Base-by-base conservation (phyloP, 2,113 vertebrate species). In the Aptenodytes patagonicus region DNA sequence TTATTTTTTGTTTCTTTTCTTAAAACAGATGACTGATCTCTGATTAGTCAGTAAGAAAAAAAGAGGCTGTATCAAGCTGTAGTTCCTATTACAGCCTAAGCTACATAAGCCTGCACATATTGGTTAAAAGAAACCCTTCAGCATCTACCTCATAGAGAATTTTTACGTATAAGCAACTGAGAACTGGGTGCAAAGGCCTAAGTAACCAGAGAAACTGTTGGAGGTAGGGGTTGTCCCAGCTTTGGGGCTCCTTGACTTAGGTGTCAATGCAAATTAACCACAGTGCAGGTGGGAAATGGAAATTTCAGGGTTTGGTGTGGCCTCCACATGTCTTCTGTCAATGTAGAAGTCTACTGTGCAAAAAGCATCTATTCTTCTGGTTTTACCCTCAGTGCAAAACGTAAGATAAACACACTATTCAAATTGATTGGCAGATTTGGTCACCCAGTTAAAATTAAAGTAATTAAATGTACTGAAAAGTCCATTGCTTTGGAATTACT, bases 401-500 rank as follows among this genome's bases (percentile, higher is more conserved):
- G 1, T 68, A 78, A 54, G 42, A 81, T 75, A 91, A 93, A 68
- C 26, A 46, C 40, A 16, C 18, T 65, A 3, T 44, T 78, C 19
- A 75, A 73, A 68, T 2, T 91, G 60, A 87, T 60, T 91, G 87
- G 61, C 77, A 82, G 52, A 84, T 47, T 82, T 82, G 29, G 38
- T 89, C 9, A 12, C 17, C 32, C 11, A 17, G 26, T 91, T 93
- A 90, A 97, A 93, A 65, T 54, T 68, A 66, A 90, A 92, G 38
- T 79, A 82, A 91, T 91, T 84, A 95, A 91, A 82, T 28, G 14
- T 87, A 71, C 73, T 75, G 81, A 76, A 89, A 94, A 91, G 40
- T 14, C 81, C 24, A 40, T 84, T 96, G 52, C 61, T 94, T 84
- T 91, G 69, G 38, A 89, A 87, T 96, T 96, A 82, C 61, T 76